Percentiles rank a stretch among this genome's conserved stretches.
phyloP scores from a whole-genome alignment of 2,113 vertebrate genomes.

The Pristiophorus japonicus region DNA sequence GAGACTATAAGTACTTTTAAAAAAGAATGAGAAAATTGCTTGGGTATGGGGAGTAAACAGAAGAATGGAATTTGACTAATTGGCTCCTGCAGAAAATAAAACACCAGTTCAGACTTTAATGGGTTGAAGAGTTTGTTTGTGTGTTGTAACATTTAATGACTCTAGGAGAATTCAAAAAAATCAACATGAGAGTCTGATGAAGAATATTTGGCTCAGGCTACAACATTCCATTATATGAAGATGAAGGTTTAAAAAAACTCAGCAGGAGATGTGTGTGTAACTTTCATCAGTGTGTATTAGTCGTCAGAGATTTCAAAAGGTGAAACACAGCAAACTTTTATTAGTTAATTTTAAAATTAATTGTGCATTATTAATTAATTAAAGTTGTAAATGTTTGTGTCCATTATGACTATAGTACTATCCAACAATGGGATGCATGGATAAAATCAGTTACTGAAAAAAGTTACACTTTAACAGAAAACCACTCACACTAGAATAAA shows the following conservation, averaged over 20 bases:
- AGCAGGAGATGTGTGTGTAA: background rate
- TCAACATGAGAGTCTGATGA: background rate
- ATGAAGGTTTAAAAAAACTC: background rate
- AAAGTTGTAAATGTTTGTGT: background rate
- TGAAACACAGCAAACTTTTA: background rate
- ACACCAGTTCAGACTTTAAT: background rate
- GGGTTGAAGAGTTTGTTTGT: background rate
- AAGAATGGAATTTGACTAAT: background rate
- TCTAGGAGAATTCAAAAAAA: background rate
- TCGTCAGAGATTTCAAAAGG: background rate
- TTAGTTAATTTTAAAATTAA: background rate
- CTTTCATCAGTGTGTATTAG: background rate
- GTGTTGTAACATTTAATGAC: background rate
- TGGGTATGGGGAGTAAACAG: background rate
- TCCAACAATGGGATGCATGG: background rate
- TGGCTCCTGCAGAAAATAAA: background rate
- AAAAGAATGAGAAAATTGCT: background rate
- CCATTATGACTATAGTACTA: background rate
- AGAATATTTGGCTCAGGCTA: background rate
- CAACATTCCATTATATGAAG: background rate
- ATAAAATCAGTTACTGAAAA: background rate
- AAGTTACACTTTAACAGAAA: constrained; percentile 2
- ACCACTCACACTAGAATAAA: background rate
- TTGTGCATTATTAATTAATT: background rate
- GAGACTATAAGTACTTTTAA: background rate